Percentiles rank a stretch among this genome's conserved stretches.
These are phyloP conservation scores for Cecidostiba fungosa DNA, from an alignment of 2,888 invertebrate genomes.

Conservation along the genomic window DNA sequence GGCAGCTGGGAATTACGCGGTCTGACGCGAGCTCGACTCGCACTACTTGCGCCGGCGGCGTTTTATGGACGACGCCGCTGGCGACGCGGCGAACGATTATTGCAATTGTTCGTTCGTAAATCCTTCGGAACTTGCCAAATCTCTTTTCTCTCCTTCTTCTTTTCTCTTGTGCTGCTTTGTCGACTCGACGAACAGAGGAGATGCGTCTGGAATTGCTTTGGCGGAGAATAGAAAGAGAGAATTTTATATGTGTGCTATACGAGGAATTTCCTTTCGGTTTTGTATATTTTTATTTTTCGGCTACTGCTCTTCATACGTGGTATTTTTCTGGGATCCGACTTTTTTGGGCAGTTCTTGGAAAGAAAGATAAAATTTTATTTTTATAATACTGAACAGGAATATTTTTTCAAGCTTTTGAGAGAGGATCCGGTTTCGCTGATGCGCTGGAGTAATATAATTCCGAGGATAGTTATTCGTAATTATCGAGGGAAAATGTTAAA, in stretches of 20 bases:
- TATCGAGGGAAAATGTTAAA: no score
- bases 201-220: background rate
- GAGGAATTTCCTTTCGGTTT: background rate
- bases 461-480: no score
- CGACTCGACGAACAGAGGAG: background rate
- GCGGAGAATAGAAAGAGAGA: background rate
- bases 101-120: constrained; percentile 57
- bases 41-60: constrained; percentile 40
- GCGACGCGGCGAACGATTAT: constrained; percentile 46
- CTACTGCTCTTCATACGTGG: background rate
- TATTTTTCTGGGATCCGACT: no score
- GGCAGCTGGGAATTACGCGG: constrained; percentile 47
- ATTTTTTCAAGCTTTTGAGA: no score
- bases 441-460: no score
- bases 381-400: no score
- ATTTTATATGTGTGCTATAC: background rate
- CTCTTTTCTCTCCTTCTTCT: background rate
- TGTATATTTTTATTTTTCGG: background rate
- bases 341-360: no score
- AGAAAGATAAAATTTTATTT: no score
- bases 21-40: constrained; percentile 56
- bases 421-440: no score
- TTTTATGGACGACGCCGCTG: background rate
- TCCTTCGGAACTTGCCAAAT: constrained; percentile 38
- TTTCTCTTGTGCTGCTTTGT: background rate